Conservation (phyloP, 2,797 vertebrate species). For the Sebastes baramenuke region DNA sequence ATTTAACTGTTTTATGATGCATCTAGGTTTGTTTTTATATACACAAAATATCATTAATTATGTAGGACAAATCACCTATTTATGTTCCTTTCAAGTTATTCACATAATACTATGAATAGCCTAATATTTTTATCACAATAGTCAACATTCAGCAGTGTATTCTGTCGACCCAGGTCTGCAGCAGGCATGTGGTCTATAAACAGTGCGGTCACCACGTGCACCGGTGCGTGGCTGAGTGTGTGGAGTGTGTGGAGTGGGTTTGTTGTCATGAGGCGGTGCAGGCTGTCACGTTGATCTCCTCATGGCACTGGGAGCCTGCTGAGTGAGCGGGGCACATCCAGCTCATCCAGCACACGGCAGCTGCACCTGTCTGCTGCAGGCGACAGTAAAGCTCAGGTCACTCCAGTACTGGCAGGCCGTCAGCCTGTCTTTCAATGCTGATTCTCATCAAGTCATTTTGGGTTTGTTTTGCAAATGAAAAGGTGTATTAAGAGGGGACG, state of each 20-base stretch:
- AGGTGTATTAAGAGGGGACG: not conserved
- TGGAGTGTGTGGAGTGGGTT: conserved; percentile 26
- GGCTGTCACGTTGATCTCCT: conserved; percentile 83
- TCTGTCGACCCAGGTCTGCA: not conserved
- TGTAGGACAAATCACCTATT: not conserved
- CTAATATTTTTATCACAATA: not conserved
- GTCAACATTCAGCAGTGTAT: not conserved
- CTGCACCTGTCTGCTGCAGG: conserved; percentile 50
- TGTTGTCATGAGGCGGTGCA: conserved; percentile 55
- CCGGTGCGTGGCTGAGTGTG: conserved; percentile 33
- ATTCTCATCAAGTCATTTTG: not conserved
- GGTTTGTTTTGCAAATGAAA: not conserved
- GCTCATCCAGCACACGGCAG: conserved; percentile 46
- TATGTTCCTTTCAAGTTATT: not conserved
- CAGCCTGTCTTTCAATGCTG: no score
- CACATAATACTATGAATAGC: not conserved
- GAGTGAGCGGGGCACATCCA: conserved; percentile 40
- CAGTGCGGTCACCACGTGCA: conserved; percentile 52
- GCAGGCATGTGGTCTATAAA: not conserved
- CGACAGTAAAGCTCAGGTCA: not conserved
- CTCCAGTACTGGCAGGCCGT: not conserved
- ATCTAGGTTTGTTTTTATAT: no score
- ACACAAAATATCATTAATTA: no score
- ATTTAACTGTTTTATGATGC: not conserved
- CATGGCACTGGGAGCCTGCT: conserved; percentile 67